Evolutionary conservation across 2,888 invertebrate species (phyloP), one percentile per base, ranked within the genome.

Genomic region (Limenitis camilla): DNA sequence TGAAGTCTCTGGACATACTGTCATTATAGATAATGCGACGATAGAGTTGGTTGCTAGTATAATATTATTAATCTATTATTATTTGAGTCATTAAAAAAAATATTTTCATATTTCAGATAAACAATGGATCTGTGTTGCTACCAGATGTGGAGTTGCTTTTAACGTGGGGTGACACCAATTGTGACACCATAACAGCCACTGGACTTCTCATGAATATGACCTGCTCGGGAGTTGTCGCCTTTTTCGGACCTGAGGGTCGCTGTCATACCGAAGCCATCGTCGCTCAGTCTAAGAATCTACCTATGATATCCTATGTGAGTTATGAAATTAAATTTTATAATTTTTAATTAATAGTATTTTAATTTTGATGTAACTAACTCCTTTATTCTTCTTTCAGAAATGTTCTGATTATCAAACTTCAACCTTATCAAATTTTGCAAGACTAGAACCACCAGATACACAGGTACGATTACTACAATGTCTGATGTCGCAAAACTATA

Each of bases 251-350:
- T 2, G 98, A 98, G 84, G 96, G 96, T 54, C 92, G 93, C 47
- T 98, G 98, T 83, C 91, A 93, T 71, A 96, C 96, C n/a, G 98
- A 98, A 81, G 97, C 98, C 49, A 95, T 96, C 67, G 93, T 98
- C 49, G 94, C 98, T 28, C 96, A 97, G 74, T 94, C 97, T 41
- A 92, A 95, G 77, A 97, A 98, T 88, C 91, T 97, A 72, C 97
- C 98, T 54, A 97, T 98, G 96, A 95, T 98, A 11, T 31, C 19
- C 3, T 19, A 19, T 19, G 19, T 19, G 19, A 19, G 19, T 19
- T 19, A 19, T 19, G 19, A 19, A 19, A 19, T 19, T 19, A 19
- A 19, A 19, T 19, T 19, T 19, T 19, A 19, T 19, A 19, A 19
- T 19, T 38, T 11, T 19, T 19, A 19, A 19, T 1, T 19, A 19